Evolutionary conservation across 2,797 vertebrate genomes (phyloP).

Genomic region (Cryptoprocta ferox): DNA sequence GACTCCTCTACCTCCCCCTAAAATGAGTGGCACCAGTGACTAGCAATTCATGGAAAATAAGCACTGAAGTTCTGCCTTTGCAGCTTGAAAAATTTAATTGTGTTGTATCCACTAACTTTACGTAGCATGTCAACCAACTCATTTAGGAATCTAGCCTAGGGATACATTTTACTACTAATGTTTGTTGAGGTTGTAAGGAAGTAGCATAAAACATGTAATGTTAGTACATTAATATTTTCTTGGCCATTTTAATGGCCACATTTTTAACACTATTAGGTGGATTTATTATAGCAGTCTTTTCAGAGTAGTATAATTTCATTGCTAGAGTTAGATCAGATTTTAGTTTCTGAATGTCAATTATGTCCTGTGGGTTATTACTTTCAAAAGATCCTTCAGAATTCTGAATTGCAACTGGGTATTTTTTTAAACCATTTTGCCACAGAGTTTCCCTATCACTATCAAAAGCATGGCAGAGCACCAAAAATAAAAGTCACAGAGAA

Average conservation of each 20-base stretch:
- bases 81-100: slow-evolving; percentile 57
- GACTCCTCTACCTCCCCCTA: neutral
- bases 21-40: neutral
- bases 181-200: slow-evolving; percentile 56
- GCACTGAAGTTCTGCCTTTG: neutral
- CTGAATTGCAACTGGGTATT: slow-evolving; percentile 27
- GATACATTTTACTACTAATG: slow-evolving; percentile 56
- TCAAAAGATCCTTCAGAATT: slow-evolving; percentile 68
- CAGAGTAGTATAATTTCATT: slow-evolving; percentile 79
- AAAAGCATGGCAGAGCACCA: neutral
- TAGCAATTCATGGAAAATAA: neutral
- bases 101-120: slow-evolving; percentile 57
- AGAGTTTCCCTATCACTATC: neutral
- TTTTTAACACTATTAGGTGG: slow-evolving; percentile 70
- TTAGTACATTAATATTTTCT: slow-evolving; percentile 79
- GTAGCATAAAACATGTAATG: slow-evolving; percentile 68
- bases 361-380: slow-evolving; percentile 70
- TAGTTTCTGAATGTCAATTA: slow-evolving; percentile 74
- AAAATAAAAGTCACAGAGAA: slow-evolving; percentile 39
- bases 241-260: slow-evolving; percentile 62
- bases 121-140: slow-evolving; percentile 48
- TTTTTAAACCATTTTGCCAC: slow-evolving; percentile 17
- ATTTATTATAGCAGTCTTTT: slow-evolving; percentile 74
- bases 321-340: slow-evolving; percentile 72
- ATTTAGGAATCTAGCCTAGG: slow-evolving; percentile 66